These are phyloP conservation scores for Augochlorella aurata DNA, from an alignment of 2,888 invertebrate species.

Conservation along the genomic window DNA sequence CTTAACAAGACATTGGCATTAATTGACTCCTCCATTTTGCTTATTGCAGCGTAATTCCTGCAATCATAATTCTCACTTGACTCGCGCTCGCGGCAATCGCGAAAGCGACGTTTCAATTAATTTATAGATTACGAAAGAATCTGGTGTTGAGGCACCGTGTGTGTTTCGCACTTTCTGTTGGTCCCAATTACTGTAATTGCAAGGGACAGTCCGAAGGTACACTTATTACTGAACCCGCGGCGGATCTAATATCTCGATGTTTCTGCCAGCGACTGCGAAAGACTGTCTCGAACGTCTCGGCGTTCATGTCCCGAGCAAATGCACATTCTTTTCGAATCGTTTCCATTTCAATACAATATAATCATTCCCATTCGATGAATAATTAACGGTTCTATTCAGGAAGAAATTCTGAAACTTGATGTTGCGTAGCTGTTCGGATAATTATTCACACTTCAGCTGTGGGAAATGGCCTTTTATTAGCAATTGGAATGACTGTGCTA, in stretches of 20 bases:
- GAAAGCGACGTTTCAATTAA: slow-evolving; percentile 43
- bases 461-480: no score
- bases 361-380: background rate
- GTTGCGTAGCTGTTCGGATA: background rate
- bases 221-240: background rate
- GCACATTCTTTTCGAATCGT: background rate
- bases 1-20: slow-evolving; percentile 35
- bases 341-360: background rate
- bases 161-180: slow-evolving; percentile 19
- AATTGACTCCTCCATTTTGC: slow-evolving; percentile 35
- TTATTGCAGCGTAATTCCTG: slow-evolving; percentile 26
- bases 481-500: no score
- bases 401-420: background rate
- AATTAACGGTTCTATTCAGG: background rate
- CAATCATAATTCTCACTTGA: slow-evolving; percentile 25
- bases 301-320: background rate
- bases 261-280: background rate
- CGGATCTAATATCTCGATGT: background rate
- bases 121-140: slow-evolving; percentile 29
- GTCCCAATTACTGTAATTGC: slow-evolving; percentile 28
- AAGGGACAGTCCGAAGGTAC: background rate
- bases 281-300: background rate
- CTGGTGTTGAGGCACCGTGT: background rate
- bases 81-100: slow-evolving; percentile 19
- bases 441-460: no score